Evolutionary conservation across 2,888 invertebrate species (phyloP), one percentile per base, ranked within the genome.

Genomic region (Drosophila maculinotata): DNA sequence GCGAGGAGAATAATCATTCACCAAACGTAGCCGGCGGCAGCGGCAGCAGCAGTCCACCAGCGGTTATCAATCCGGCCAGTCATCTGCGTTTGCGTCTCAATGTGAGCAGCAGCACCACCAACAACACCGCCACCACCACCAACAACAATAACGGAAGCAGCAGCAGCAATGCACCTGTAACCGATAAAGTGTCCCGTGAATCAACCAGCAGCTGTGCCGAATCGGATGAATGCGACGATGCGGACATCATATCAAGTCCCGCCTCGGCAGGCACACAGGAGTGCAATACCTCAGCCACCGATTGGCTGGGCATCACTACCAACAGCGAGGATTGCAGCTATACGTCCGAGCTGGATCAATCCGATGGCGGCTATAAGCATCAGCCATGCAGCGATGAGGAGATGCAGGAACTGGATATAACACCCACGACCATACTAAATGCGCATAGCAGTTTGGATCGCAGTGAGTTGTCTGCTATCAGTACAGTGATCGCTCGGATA

Each of bases 261-360:
- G 93, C 93, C 60, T 90, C 91, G 15, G 79, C 76, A 6, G 88
- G 88, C 54, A 89, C 81, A 30, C 93, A 93, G n/a, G 93, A 94
- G 73, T 93, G 92, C 49, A 93, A 93, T 25, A 93, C 93, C 6
- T 93, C 93, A 6, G 94, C 96, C 84, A 95, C 96, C 39, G 97
- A 97, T 92, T 97, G 97, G 96, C 94, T 96, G 92, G 97, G 96
- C 63, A 95, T 97, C 69, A 97, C 97, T 39, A 96, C 97, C 81
- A 97, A 97, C 91, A 97, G 97, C 93, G 93, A 92, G 91, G 83
- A 83, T 42, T 83, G 96, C 90, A 96, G 96, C 89, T 96, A 96
- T 87, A 95, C 95, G 78, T 96, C 96, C 0, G 96, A 96, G 73
- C 92, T 95, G 3, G 95, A 95, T 70, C 94, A 93, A 38, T 94